Percentiles rank a stretch among this genome's conserved stretches.
phyloP scores from a whole-genome alignment of 2,113 vertebrate genomes.

The Panthera leo region DNA sequence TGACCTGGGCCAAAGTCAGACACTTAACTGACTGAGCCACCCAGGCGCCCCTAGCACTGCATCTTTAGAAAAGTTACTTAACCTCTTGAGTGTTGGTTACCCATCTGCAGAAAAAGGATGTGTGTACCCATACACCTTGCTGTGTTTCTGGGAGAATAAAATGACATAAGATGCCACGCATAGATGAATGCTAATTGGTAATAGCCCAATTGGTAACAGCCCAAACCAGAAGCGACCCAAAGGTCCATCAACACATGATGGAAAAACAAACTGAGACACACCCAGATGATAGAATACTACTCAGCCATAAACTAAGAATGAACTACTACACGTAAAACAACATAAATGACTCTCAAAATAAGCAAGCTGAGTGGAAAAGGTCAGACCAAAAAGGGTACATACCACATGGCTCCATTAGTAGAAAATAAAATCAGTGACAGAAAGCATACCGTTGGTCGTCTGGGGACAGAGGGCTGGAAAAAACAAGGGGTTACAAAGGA shows the following conservation, averaged over 20 bases:
- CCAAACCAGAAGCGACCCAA: background rate
- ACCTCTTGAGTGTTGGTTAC: background rate
- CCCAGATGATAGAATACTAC: accelerated
- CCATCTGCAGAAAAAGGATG: background rate
- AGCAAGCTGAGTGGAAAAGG: background rate
- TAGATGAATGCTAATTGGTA: background rate
- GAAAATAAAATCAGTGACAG: background rate
- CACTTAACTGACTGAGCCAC: too few relatives aligned
- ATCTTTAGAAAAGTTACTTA: background rate
- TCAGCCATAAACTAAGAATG: background rate
- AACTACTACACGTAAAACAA: background rate
- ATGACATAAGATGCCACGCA: background rate
- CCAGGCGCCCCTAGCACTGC: background rate
- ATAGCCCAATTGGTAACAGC: background rate
- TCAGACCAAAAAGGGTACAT: background rate
- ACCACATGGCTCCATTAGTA: background rate
- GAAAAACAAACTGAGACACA: background rate
- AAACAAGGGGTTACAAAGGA: background rate
- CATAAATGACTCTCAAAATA: background rate
- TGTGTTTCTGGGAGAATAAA: background rate
- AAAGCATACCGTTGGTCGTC: background rate
- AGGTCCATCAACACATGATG: background rate
- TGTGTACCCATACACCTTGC: background rate
- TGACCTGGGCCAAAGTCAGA: too few relatives aligned
- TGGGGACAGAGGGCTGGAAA: background rate